A percentile compares a stretch with the other conserved stretches of the same genome.
These are phyloP conservation scores for Serrognathus titanus DNA, from an alignment of 2,888 invertebrate species.

Conservation along the genomic window DNA sequence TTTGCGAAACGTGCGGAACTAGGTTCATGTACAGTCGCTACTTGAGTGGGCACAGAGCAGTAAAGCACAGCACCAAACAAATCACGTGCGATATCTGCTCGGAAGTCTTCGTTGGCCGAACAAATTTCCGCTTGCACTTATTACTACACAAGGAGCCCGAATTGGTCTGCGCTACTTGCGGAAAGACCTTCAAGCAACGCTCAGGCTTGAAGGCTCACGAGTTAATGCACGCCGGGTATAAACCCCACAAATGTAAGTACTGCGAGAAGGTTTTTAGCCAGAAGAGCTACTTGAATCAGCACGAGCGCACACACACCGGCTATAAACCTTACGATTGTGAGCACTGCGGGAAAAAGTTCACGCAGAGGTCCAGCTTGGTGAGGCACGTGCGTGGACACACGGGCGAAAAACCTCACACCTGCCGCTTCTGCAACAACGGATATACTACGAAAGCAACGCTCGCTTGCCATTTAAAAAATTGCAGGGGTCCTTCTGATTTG, in stretches of 20 bases:
- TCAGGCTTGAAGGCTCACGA: slow-evolving; percentile 60
- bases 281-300: slow-evolving; percentile 35
- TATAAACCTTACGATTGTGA: slow-evolving; percentile 61
- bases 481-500: background rate
- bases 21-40: too few species aligned
- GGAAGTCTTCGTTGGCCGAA: too few species aligned
- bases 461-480: slow-evolving; percentile 24
- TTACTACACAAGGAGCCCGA: too few species aligned
- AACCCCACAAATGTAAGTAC: slow-evolving; percentile 62
- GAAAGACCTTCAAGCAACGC: too few species aligned
- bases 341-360: slow-evolving; percentile 61
- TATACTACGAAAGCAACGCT: slow-evolving; percentile 31
- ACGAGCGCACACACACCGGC: slow-evolving; percentile 70
- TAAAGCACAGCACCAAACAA: too few species aligned
- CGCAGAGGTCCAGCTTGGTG: background rate
- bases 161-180: too few species aligned
- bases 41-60: too few species aligned
- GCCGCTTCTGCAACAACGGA: too few species aligned
- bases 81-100: too few species aligned
- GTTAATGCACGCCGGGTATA: slow-evolving; percentile 55
- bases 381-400: slow-evolving; percentile 54
- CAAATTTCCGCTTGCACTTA: too few species aligned
- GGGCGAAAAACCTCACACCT: slow-evolving; percentile 54
- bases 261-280: slow-evolving; percentile 59
- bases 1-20: slow-evolving; percentile 15